Evolutionary conservation across 2,888 invertebrate species (phyloP), one percentile per base, ranked within the genome.

Genomic region (Ectemnius cavifrons): DNA sequence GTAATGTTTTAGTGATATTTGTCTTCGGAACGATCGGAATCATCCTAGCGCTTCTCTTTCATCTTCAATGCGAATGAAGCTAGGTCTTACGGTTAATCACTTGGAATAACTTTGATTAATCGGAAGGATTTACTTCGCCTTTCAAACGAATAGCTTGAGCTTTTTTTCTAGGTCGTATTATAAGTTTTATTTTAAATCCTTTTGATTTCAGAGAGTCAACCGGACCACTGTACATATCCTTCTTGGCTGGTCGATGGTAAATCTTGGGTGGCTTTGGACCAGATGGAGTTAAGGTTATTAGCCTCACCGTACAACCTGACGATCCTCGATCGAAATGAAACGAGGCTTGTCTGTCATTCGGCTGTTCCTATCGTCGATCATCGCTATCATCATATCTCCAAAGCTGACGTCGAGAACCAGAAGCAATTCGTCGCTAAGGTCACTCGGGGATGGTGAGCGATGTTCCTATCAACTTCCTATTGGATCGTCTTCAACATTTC

Each of bases 191-290:
- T 28, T 14, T 60, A 4, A 8, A 28, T 67, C 62, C 63, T 63
- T 60, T 47, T 59, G 13, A 18, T 84, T 85, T 37, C 83, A 89
- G 89, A 86, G 75, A 81, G 84, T 23, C 81, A 83, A 56, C 73
- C 84, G 23, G 75, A 83, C 28, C 83, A 73, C 4, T 89, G 89
- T 76, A 68, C 77, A 14, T 89, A 82, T 71, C 89, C 89, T 3
- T 73, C 73, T n/a, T 89, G 89, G 89, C 78, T 89, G 28, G 85
- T 87, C 16, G 77, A 84, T 23, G 84, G 86, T 13, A 83, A 86
- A 62, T 84, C 86, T 6, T 90, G 89, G 89, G 83, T 89, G 37
- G 88, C 89, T 5, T 78, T 90, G 75, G 89, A 90, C 71, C 85
- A 79, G 23, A 85, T 86, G 56, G 82, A 86, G 8, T 83, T 85